These are phyloP conservation scores for Drosophila kikkawai DNA, from an alignment of 1,140 invertebrate species.

Conservation along the genomic window DNA sequence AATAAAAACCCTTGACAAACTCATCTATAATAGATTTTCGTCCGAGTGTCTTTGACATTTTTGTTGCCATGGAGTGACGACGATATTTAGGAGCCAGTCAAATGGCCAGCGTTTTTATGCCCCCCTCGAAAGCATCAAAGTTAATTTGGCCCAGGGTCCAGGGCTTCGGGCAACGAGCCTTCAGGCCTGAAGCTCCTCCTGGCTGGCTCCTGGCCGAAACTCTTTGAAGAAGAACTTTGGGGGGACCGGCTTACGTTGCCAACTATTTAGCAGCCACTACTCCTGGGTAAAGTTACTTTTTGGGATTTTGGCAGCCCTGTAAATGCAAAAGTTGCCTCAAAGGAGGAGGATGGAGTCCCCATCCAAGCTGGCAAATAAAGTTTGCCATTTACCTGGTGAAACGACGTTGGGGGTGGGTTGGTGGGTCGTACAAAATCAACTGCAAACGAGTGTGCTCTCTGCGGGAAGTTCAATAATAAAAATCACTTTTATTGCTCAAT, in stretches of 20 bases:
- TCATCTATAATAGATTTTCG: background rate
- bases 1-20: background rate
- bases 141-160: conserved; percentile 57
- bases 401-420: background rate
- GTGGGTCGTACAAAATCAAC: conserved; percentile 22
- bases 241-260: background rate
- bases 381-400: conserved; percentile 36
- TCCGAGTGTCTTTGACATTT: background rate
- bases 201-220: conserved; percentile 21
- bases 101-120: conserved; percentile 45
- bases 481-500: conserved; percentile 83
- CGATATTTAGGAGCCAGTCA: conserved; percentile 29
- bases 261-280: conserved; percentile 23
- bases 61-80: conserved; percentile 5
- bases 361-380: conserved; percentile 2
- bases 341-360: background rate
- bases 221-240: conserved; percentile 18
- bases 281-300: conserved; percentile 4
- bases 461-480: conserved; percentile 70
- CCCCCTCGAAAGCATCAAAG: conserved; percentile 46
- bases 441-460: conserved; percentile 33
- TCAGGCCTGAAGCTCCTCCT: background rate
- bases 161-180: conserved; percentile 20
- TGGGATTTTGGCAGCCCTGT: conserved; percentile 27
- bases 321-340: conserved; percentile 25